These are phyloP conservation scores for Arnoldichthys spilopterus DNA, from an alignment of 2,797 vertebrate genomes.

Conservation along the genomic window DNA sequence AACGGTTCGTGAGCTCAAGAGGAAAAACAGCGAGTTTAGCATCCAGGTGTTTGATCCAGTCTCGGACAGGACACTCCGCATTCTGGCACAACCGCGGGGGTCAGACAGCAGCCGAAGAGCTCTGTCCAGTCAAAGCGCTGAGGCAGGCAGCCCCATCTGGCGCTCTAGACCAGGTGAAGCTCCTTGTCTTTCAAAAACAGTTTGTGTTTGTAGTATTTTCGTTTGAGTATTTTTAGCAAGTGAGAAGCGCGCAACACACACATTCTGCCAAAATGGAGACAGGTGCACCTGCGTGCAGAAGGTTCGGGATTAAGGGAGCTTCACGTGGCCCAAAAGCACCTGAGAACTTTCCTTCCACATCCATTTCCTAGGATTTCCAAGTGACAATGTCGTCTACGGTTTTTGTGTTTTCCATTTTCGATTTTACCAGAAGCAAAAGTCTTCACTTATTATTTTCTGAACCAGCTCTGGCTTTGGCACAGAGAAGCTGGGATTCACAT, in stretches of 20 bases:
- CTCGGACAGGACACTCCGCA: constrained; percentile 52
- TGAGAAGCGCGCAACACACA: not conserved
- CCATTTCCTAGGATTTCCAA: constrained; percentile 27
- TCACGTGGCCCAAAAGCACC: constrained; percentile 56
- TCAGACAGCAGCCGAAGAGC: constrained; percentile 53
- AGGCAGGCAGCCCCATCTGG: constrained; percentile 45
- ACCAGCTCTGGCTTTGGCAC: not conserved
- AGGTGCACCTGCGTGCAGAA: constrained; percentile 14
- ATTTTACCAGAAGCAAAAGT: not conserved
- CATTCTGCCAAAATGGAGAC: not conserved
- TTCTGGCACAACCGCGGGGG: constrained; percentile 60
- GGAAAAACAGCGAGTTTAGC: constrained; percentile 54
- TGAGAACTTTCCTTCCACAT: constrained; percentile 56
- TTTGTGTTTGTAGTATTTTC: not conserved
- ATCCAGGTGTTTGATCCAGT: constrained; percentile 72
- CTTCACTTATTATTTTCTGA: not conserved
- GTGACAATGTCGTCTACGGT: not conserved
- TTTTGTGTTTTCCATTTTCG: not conserved
- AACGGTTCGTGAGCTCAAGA: constrained; percentile 43
- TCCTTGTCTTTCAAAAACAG: constrained; percentile 11
- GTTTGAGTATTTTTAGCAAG: not conserved
- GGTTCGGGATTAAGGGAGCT: constrained; percentile 45
- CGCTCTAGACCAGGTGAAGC: constrained; percentile 58
- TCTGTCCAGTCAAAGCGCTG: constrained; percentile 53
- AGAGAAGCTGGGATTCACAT: not conserved